phyloP scores from a whole-genome alignment of 1,140 invertebrate genomes.

The Coenobita brevimanus region DNA sequence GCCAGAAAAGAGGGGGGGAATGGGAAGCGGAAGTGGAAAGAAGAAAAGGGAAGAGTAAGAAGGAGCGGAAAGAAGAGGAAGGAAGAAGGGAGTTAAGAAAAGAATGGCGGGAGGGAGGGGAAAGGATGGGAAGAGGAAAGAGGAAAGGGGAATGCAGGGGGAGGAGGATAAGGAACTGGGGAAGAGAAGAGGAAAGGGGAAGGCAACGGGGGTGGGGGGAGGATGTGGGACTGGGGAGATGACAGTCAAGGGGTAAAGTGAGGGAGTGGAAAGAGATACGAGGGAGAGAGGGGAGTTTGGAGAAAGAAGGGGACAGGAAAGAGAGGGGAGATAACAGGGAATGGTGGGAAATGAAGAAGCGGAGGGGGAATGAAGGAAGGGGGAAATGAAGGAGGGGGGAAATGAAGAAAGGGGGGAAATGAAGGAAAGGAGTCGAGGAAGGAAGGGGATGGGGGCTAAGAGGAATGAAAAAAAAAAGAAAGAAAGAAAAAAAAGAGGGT shows the following conservation, averaged over 20 bases:
- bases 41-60: background rate
- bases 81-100: background rate
- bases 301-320: background rate
- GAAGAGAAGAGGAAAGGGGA: background rate
- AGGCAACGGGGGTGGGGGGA: background rate
- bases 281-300: background rate
- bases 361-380: background rate
- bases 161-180: background rate
- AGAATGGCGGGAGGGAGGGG: background rate
- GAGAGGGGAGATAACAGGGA: background rate
- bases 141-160: background rate
- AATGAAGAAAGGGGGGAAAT: background rate
- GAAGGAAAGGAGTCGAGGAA: background rate
- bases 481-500: background rate
- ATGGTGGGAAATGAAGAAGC: background rate
- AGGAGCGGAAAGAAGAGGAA: background rate
- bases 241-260: background rate
- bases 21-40: background rate
- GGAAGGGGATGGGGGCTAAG: background rate
- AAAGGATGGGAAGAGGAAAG: background rate
- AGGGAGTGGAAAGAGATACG: too few relatives aligned
- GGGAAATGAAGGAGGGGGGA: background rate
- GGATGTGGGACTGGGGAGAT: background rate
- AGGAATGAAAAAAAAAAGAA: background rate
- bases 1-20: background rate